These are phyloP conservation scores for Tonatia bakeri DNA, from an alignment of 2,113 vertebrate species.

Conservation along the genomic window DNA sequence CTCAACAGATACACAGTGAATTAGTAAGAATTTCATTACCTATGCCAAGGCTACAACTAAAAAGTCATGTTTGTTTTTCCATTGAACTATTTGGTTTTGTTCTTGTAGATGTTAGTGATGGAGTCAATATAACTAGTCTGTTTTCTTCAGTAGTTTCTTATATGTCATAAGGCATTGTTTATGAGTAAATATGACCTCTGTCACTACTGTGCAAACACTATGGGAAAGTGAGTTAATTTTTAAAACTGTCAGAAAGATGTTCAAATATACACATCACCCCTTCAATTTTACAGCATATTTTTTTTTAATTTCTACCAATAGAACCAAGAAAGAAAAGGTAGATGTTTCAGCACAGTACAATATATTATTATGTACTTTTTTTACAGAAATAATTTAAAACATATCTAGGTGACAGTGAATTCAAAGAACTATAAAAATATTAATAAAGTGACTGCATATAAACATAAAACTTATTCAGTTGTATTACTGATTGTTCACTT, in stretches of 20 bases:
- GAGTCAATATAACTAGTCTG: not conserved
- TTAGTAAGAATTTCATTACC: not conserved
- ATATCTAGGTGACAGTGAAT: not conserved
- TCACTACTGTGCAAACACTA: not conserved
- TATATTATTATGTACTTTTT: not conserved
- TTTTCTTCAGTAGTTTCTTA: not conserved
- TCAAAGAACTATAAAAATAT: not conserved
- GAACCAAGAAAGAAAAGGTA: not conserved
- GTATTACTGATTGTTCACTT: not conserved
- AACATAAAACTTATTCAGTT: not conserved
- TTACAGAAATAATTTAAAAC: not conserved
- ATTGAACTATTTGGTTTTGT: not conserved
- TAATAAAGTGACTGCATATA: not conserved
- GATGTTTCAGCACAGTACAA: not conserved
- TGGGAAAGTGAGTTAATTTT: not conserved
- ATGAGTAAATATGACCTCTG: not conserved
- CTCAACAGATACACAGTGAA: not conserved
- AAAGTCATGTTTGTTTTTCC: not conserved
- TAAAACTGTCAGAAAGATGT: not conserved
- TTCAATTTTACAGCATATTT: not conserved
- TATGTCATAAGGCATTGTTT: not conserved
- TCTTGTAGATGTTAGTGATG: not conserved
- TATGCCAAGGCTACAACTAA: not conserved
- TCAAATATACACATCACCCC: not conserved
- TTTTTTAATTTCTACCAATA: not conserved